Base-by-base conservation (phyloP, 1,140 invertebrate species). In the Aphidius gifuensis region DNA sequence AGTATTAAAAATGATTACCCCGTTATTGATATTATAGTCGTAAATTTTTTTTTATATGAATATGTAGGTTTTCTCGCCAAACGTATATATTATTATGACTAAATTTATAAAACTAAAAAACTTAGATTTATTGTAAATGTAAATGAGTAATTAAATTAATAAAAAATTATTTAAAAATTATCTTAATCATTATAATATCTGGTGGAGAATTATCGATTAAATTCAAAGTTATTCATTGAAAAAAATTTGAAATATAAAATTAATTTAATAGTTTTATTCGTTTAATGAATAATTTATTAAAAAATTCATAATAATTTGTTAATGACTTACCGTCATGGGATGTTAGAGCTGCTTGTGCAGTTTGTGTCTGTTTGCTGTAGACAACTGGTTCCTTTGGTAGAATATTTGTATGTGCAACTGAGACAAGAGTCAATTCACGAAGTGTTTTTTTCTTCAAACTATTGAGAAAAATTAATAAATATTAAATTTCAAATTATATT, bases 331-430 rank as follows among this genome's bases (percentile, higher is more conserved):
- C 94, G 88, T 97, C 94, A 67, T 80, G 77, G 39, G 73, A 74
- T 49, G 76, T 73, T 54, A 80, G 77, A 16, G 78, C 73, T 57
- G 89, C 85, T 45, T 88, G 85, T 45, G 87, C 88, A 6, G 96
- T 98, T 82, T 98, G 96, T 1, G 95, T 98, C 79, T 96, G 93
- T 79, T 98, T 98, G 59, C 90, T 89, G 75, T 98, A 98, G 5
- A 89, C 85, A 16, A 97, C 93, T 66, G 88, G 88, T 82, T 98
- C 96, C 79, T 93, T 93, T 1, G 96, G 95, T 46, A 93, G 92
- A 80, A 98, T 97, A 82, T 92, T 96, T 23, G 95, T 97, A 45
- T 94, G 90, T 68, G 95, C 93, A 44, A 97, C 93, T 65, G 88
- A 90, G 53, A 93, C 91, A n/a, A 95, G 86, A 69, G 86, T 90